Evolutionary conservation across 2,113 vertebrate species (phyloP).

Genomic region (Dinomys branickii): DNA sequence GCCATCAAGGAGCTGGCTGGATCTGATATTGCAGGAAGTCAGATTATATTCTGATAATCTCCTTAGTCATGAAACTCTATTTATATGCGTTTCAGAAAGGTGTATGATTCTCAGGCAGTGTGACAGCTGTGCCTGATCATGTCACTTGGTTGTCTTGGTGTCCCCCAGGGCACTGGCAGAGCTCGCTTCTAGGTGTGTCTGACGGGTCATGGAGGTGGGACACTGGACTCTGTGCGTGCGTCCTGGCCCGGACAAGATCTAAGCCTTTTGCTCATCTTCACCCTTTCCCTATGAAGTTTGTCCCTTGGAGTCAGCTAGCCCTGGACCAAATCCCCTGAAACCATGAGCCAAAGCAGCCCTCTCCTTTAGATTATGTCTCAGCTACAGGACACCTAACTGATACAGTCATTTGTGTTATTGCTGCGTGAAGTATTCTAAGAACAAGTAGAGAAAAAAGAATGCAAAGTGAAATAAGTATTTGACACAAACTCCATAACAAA

Average conservation of each 20-base stretch:
- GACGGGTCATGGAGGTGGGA: not conserved
- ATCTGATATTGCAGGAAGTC: not conserved
- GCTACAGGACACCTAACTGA: not conserved
- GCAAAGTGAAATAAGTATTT: not conserved
- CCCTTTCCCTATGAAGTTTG: not conserved
- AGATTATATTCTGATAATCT: not conserved
- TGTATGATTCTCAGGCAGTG: not conserved
- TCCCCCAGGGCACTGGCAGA: not conserved
- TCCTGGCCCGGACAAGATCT: not conserved
- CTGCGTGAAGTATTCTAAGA: not conserved
- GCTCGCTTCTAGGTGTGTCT: not conserved
- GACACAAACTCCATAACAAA: not conserved
- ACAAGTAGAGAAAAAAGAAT: not conserved
- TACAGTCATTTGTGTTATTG: not conserved
- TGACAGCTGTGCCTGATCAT: not conserved
- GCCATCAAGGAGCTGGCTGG: not conserved
- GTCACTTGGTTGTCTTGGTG: not conserved
- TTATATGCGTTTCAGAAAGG: not conserved
- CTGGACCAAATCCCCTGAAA: not conserved
- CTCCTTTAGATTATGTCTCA: not conserved
- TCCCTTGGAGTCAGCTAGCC: not conserved
- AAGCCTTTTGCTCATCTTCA: not conserved
- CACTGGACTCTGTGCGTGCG: not conserved
- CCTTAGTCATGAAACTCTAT: not conserved
- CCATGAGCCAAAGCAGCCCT: not conserved